Evolutionary conservation across 2,888 invertebrate genomes (phyloP).

Genomic region (Ophioninae sp.): DNA sequence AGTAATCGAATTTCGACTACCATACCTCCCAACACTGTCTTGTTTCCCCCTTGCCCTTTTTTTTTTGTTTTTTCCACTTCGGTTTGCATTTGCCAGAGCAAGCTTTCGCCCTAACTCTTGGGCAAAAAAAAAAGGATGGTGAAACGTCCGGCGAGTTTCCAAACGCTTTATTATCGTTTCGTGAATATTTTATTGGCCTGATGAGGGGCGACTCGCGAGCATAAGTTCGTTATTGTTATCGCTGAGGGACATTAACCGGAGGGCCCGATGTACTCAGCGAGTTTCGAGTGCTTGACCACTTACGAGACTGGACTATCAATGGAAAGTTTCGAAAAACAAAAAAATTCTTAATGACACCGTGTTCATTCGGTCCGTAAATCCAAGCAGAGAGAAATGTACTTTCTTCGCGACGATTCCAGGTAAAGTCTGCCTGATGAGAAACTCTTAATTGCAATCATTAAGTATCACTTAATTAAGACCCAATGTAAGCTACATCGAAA

Average conservation of each 20-base stretch:
- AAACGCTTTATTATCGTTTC: constrained; percentile 59
- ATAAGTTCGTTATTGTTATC: constrained; percentile 63
- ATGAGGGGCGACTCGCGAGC: constrained; percentile 18
- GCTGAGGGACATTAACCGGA: constrained; percentile 43
- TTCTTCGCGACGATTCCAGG: constrained; percentile 1
- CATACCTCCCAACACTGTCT: constrained; percentile 42
- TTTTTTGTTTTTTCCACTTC: constrained; percentile 32
- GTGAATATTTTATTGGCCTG: constrained; percentile 60
- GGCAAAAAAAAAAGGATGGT: neutral
- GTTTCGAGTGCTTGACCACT: constrained; percentile 25
- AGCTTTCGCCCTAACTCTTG: constrained; percentile 49
- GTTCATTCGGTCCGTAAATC: constrained; percentile 26
- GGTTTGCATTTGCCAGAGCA: constrained; percentile 34
- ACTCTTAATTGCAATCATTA: constrained; percentile 4
- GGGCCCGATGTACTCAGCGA: constrained; percentile 12
- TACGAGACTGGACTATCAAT: constrained; percentile 11
- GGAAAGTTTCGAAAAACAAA: constrained; percentile 33
- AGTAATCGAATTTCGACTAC: constrained; percentile 64
- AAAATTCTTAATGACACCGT: constrained; percentile 23
- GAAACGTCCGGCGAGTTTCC: constrained; percentile 34
- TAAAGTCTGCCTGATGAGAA: constrained; percentile 15
- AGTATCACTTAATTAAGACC: constrained; percentile 23
- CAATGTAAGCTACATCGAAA: constrained; percentile 5
- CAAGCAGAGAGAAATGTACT: neutral
- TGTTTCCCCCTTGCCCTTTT: constrained; percentile 1